Evolutionary conservation across 2,888 invertebrate genomes (phyloP).

Genomic region (Troilus luridus): DNA sequence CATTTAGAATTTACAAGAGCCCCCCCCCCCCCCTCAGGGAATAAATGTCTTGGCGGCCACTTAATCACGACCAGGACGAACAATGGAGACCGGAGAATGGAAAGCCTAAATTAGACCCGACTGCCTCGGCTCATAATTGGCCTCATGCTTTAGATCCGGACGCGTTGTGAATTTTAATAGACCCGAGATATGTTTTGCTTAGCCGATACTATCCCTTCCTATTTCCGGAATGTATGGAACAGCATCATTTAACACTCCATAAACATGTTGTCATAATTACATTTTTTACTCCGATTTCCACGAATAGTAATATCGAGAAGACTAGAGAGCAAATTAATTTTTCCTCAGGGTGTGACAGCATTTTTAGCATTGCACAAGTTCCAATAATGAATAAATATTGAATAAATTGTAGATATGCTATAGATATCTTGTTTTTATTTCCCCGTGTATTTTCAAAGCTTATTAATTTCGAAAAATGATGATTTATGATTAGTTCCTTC

Average conservation of each 20-base stretch:
- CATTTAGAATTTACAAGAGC: neutral
- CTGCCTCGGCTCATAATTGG: neutral
- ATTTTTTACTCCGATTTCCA: neutral
- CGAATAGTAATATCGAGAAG: neutral
- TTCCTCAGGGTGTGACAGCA: neutral
- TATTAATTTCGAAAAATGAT: neutral
- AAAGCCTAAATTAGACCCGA: slow-evolving; percentile 18
- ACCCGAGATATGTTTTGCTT: slow-evolving; percentile 3
- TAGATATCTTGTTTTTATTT: neutral
- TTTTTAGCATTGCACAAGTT: neutral
- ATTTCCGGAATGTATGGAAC: neutral
- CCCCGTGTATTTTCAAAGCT: neutral
- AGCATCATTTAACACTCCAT: neutral
- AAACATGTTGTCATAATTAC: slow-evolving; percentile 3
- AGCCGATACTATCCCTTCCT: neutral
- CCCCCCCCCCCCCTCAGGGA: neutral
- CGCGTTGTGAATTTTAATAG: slow-evolving; percentile 22
- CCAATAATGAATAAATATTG: no score
- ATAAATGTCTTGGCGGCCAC: slow-evolving; percentile 6
- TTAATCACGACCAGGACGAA: slow-evolving; percentile 1
- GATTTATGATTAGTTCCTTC: no score
- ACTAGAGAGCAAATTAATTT: neutral
- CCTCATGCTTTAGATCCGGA: neutral
- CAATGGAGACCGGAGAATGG: slow-evolving; percentile 17
- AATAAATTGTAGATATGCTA: neutral